A percentile compares a stretch with the other conserved stretches of the same genome.
Conservation (phyloP, 2,888 invertebrate species). For the Prostheceraeus crozeri region DNA sequence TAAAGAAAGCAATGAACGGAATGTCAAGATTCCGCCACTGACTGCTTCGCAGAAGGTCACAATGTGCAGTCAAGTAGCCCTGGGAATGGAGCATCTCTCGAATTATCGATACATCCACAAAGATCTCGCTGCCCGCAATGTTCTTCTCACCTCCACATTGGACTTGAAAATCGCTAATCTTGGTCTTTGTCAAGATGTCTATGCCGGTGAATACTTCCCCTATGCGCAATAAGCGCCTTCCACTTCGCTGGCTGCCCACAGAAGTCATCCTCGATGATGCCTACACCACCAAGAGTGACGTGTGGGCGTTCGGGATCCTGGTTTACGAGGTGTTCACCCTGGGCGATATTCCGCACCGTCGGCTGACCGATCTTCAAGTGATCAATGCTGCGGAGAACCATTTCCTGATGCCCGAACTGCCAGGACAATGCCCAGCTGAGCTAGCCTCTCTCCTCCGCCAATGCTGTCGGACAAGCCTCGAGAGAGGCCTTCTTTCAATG, state of each 20-base stretch:
- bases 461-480: conserved; percentile 29
- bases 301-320: conserved; percentile 88
- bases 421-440: conserved; percentile 7
- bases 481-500: conserved; percentile 27
- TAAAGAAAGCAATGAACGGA: too few relatives aligned
- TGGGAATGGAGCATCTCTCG: conserved; percentile 72
- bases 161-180: conserved; percentile 75
- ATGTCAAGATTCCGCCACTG: conserved; percentile 63
- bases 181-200: conserved; percentile 72
- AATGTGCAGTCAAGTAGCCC: conserved; percentile 65
- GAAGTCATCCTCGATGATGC: conserved; percentile 88
- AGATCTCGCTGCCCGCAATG: conserved; percentile 83
- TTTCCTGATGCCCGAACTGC: conserved; percentile 3
- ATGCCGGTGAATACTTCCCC: conserved; percentile 78
- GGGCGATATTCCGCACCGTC: conserved; percentile 52
- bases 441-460: not conserved
- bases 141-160: conserved; percentile 71
- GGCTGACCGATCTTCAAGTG: conserved; percentile 15
- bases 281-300: conserved; percentile 84
- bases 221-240: conserved; percentile 68
- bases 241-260: conserved; percentile 89
- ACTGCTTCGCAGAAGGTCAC: conserved; percentile 55
- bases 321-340: conserved; percentile 90
- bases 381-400: not conserved
- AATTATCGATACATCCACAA: conserved; percentile 73